Conservation (phyloP, 2,797 vertebrate species). For the Aphelocoma californica region DNA sequence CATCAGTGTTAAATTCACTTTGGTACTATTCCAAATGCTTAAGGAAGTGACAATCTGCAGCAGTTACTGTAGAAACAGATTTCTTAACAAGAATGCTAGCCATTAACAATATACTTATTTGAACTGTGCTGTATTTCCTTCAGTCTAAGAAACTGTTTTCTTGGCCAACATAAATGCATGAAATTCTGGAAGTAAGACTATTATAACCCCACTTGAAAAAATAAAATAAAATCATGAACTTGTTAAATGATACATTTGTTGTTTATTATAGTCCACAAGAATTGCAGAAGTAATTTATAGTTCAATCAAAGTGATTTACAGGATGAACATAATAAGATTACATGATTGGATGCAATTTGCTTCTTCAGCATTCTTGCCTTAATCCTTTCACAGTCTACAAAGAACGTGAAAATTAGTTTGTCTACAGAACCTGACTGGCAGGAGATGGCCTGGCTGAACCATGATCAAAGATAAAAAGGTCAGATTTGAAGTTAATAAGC, state of each 20-base stretch:
- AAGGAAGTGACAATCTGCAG: background rate
- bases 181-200: background rate
- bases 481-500: background rate
- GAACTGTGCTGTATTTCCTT: background rate
- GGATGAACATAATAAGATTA: conserved; percentile 1
- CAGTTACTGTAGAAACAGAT: conserved; percentile 54
- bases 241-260: background rate
- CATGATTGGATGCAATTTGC: background rate
- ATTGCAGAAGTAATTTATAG: background rate
- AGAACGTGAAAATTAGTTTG: background rate
- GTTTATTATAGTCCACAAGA: background rate
- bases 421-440: background rate
- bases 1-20: conserved; percentile 38
- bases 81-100: background rate
- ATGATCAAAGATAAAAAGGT: background rate
- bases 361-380: background rate
- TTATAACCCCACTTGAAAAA: background rate
- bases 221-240: background rate
- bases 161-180: background rate
- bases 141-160: background rate
- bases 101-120: background rate
- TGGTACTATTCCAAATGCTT: conserved; percentile 32
- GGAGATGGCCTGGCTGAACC: background rate
- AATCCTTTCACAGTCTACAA: background rate
- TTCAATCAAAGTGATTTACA: background rate